Conservation (phyloP, 2,888 invertebrate species). For the Erebia ligea region DNA sequence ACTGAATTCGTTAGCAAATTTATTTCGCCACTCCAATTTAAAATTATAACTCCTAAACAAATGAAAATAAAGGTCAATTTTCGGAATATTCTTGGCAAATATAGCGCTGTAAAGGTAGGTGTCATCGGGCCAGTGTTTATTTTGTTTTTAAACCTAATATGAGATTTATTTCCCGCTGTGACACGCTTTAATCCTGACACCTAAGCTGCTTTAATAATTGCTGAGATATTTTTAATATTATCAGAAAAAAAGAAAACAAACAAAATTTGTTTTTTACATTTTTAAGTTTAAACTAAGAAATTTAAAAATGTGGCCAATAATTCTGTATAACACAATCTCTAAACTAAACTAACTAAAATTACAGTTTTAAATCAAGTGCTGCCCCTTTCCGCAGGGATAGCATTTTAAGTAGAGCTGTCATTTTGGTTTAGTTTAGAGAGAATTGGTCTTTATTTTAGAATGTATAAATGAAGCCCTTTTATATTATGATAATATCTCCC, state of each 20-base stretch:
- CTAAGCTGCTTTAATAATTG: constrained; percentile 16
- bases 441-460: too few relatives aligned
- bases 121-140: constrained; percentile 55
- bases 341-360: too few relatives aligned
- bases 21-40: background rate
- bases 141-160: constrained; percentile 56
- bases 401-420: too few relatives aligned
- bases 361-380: too few relatives aligned
- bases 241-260: background rate
- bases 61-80: background rate
- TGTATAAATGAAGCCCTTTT: too few relatives aligned
- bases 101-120: constrained; percentile 44
- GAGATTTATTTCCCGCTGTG: constrained; percentile 63
- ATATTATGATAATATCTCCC: too few relatives aligned
- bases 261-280: too few relatives aligned
- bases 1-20: constrained; percentile 28
- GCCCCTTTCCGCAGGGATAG: too few relatives aligned
- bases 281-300: too few relatives aligned
- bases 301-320: too few relatives aligned
- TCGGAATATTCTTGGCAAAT: constrained; percentile 12
- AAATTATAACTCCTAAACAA: background rate
- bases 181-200: constrained; percentile 35
- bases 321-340: too few relatives aligned
- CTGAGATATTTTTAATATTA: constrained; percentile 15
- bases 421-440: too few relatives aligned